Base-by-base conservation (phyloP, 2,888 invertebrate species). In the Phlogophora meticulosa region DNA sequence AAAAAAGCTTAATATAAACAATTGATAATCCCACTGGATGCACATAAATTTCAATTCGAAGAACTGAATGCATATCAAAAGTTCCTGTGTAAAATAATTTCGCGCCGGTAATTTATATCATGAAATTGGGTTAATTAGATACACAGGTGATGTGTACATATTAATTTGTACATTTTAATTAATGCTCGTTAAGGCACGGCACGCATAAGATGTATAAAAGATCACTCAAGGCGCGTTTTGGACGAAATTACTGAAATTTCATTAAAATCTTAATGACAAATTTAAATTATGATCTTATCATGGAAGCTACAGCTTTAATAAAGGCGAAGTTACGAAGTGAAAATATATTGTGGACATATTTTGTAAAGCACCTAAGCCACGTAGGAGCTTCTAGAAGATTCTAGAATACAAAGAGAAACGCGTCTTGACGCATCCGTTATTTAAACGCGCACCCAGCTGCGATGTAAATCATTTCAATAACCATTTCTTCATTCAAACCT, bases 91-190 rank as follows among this genome's bases (percentile, higher is more conserved):
- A 43, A 63, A 69, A 65, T 72, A 58, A 75, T 71, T 48, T 67
- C 58, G 56, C 45, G 11, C 38, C 40, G n/a, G 53, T 40, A 70
- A 76, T 76, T 72, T 77, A 73, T 66, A 57, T 67, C 55, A 67
- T 28, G 43, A 78, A 78, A 78, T 80, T 80, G 64, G 70, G 78
- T 76, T 82, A 82, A 82, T 80, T 74, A 80, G 68, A 72, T 72
- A 80, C 69, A 60, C 74, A 80, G 80, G 82, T 78, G 76, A 79
- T 77, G 77, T 79, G 45, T 74, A 72, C 46, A 71, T 78, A 80
- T 78, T 80, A 76, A 76, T 78, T 73, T 68, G 62, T 63, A 69
- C 68, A 82, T 74, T 81, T 80, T 82, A 82, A 82, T 82, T 78
- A 82, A 76, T 45, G 34, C 68, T 78, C 70, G 59, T 82, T 80